Percentiles rank a stretch among this genome's conserved stretches.
phyloP scores from a whole-genome alignment of 2,797 vertebrate species.

The Propithecus deckenii region DNA sequence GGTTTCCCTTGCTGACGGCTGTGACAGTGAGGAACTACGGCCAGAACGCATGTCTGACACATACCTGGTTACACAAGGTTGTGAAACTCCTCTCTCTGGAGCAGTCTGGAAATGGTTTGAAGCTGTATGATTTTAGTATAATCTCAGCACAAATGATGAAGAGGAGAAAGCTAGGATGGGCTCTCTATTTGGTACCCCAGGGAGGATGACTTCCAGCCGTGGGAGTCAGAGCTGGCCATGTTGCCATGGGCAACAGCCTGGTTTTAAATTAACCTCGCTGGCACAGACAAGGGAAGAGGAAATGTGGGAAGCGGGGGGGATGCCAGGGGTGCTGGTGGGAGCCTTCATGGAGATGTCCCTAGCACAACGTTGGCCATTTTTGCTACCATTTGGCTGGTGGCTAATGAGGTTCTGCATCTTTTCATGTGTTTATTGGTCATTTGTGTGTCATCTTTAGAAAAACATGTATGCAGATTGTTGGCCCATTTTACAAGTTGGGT shows the following conservation, averaged over 20 bases:
- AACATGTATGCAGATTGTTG: not conserved
- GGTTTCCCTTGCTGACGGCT: not conserved
- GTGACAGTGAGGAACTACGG: not conserved
- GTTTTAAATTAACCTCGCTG: not conserved
- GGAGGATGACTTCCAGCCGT: not conserved
- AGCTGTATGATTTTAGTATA: not conserved
- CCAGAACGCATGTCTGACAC: not conserved
- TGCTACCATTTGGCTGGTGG: not conserved
- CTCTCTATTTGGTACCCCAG: not conserved
- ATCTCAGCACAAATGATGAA: not conserved
- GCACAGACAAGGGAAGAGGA: not conserved
- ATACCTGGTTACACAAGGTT: not conserved
- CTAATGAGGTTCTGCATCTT: not conserved
- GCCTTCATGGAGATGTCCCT: not conserved
- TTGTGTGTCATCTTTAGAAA: not conserved
- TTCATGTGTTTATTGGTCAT: not conserved
- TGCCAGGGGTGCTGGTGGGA: fast-evolving
- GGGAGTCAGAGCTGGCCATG: not conserved
- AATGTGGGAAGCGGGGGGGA: fast-evolving
- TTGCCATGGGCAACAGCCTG: not conserved
- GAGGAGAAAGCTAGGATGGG: fast-evolving
- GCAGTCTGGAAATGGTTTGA: not conserved
- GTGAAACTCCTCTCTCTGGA: not conserved
- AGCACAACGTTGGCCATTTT: not conserved
- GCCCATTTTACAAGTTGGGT: not conserved